Base-by-base conservation (phyloP, 2,113 vertebrate genomes). In the Diphyllodes magnificus region DNA sequence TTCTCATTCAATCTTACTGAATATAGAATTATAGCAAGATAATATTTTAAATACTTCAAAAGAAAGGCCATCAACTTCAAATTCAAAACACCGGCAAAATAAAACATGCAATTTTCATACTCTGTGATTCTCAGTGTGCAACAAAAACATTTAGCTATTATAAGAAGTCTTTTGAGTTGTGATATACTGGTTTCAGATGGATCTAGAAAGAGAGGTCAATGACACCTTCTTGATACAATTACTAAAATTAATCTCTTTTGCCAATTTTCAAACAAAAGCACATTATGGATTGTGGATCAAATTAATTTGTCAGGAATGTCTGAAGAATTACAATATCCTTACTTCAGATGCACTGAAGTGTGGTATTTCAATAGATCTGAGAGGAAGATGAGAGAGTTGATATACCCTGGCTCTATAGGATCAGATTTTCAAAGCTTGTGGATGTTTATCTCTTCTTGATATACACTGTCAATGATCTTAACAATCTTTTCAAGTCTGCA, bases 61-160 rank as follows among this genome's bases (percentile, higher is more conserved):
- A 97, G 94, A 95, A 97, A 97, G 95, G 93, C 89, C 94, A 95
- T 96, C 96, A 96, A 80, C 64, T 94, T 93, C 95, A 96, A 93
- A 96, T 97, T 97, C 96, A 96, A 97, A 98, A 95, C 93, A 97
- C 53, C 81, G 96, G 80, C 45, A 92, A 97, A 95, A 97, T 68
- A 96, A 97, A 97, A 84, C 63, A 86, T 85, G 64, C 71, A 92
- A 93, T 96, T 94, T 92, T 96, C 89, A 94, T 93, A 91, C 88
- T 90, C 56, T 69, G 61, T 82, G 91, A 85, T 96, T 92, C 92
- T 97, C 94, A 69, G 59, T 70, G 56, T 75, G 78, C 75, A 93
- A 88, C 54, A 97, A 88, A 96, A 94, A 79, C 60, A 92, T 79
- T 94, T 82, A 94, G 88, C 87, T 93, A 91, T 86, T 90, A 91